A percentile compares a stretch with the other conserved stretches of the same genome.
Evolutionary conservation across 1,140 invertebrate genomes (phyloP).

Genomic region (Drosophila repleta): DNA sequence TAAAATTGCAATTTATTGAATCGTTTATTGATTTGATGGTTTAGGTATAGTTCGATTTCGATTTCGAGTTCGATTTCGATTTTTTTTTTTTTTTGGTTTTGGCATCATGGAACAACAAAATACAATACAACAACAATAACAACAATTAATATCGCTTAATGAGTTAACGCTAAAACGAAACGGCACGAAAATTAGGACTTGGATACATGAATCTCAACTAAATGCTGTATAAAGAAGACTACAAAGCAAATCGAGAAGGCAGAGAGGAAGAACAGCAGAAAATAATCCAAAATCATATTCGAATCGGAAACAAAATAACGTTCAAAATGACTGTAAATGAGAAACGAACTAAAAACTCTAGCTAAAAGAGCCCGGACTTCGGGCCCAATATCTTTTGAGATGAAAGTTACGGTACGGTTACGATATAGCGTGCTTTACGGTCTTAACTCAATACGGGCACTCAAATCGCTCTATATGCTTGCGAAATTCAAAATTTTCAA

Average conservation of each 20-base stretch:
- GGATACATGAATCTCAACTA: conserved; percentile 13
- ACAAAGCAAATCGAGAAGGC: conserved; percentile 36
- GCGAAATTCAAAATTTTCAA: conserved; percentile 37
- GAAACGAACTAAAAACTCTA: not conserved
- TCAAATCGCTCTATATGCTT: conserved; percentile 67
- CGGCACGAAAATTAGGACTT: conserved; percentile 28
- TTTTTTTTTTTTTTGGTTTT: conserved; percentile 34
- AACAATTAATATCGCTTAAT: conserved; percentile 80
- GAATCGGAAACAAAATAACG: conserved; percentile 4
- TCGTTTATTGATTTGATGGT: conserved; percentile 47
- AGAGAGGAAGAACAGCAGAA: conserved; percentile 2
- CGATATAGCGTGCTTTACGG: conserved; percentile 79
- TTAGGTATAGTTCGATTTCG: conserved; percentile 14
- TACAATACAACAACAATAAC: conserved; percentile 84
- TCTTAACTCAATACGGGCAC: conserved; percentile 79
- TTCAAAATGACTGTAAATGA: conserved; percentile 10
- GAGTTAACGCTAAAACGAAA: conserved; percentile 60
- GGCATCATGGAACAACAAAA: conserved; percentile 81
- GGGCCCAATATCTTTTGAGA: conserved; percentile 22
- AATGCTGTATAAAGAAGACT: conserved; percentile 34
- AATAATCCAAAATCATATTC: not conserved
- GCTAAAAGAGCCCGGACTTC: conserved; percentile 41
- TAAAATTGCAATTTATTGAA: conserved; percentile 73
- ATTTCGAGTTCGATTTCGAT: conserved; percentile 6
- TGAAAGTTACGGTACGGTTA: conserved; percentile 48